phyloP scores from a whole-genome alignment of 1,140 invertebrate species.

The Papilio polyxenes region DNA sequence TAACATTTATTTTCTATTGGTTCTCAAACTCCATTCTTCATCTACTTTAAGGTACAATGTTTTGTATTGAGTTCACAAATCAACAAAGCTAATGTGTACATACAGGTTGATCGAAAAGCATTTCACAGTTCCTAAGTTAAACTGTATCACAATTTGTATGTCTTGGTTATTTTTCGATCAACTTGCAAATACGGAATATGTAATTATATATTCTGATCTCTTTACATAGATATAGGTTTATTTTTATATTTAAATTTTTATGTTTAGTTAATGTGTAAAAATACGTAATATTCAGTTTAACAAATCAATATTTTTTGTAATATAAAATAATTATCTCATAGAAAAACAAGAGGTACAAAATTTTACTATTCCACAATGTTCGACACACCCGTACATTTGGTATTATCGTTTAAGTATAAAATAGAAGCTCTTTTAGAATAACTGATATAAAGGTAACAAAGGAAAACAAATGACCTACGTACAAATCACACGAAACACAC shows the following conservation, averaged over 20 bases:
- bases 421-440: slow-evolving; percentile 72
- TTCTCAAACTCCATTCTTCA: slow-evolving; percentile 68
- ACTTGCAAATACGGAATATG: slow-evolving; percentile 67
- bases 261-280: slow-evolving; percentile 78
- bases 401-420: slow-evolving; percentile 66
- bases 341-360: slow-evolving; percentile 76
- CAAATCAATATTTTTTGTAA: slow-evolving; percentile 75
- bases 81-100: slow-evolving; percentile 70
- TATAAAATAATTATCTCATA: slow-evolving; percentile 77
- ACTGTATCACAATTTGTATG: slow-evolving; percentile 34
- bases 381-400: slow-evolving; percentile 57
- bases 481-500: slow-evolving; percentile 46
- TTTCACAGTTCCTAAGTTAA: slow-evolving; percentile 35
- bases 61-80: slow-evolving; percentile 74
- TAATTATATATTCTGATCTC: slow-evolving; percentile 73
- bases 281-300: slow-evolving; percentile 73
- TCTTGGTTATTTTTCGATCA: slow-evolving; percentile 50
- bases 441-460: slow-evolving; percentile 50
- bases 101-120: slow-evolving; percentile 56
- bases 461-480: slow-evolving; percentile 48
- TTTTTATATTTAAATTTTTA: slow-evolving; percentile 69
- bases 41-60: slow-evolving; percentile 76
- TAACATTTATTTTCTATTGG: slow-evolving; percentile 79
- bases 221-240: slow-evolving; percentile 70
- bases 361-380: slow-evolving; percentile 59